Percentiles rank a stretch among this genome's conserved stretches.
Evolutionary conservation across 2,113 vertebrate genomes (phyloP).

Genomic region (Ptychochromis oligacanthus): DNA sequence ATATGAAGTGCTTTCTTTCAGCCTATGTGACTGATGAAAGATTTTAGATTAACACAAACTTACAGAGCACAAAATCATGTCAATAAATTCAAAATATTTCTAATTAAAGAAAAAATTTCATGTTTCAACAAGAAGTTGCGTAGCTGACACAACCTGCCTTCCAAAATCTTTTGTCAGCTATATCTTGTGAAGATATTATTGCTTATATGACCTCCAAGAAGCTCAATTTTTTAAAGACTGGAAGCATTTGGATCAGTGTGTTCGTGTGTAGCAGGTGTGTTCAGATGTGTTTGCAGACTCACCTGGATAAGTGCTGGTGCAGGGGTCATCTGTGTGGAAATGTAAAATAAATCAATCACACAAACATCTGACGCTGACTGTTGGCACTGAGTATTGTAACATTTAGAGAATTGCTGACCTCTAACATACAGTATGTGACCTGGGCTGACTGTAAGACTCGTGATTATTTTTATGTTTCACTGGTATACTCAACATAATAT

Average conservation of each 20-base stretch:
- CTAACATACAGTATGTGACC: neutral
- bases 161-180: too few species aligned
- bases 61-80: too few species aligned
- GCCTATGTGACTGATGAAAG: too few species aligned
- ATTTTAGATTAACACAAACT: too few species aligned
- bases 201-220: too few species aligned
- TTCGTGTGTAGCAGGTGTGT: neutral
- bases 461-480: neutral
- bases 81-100: too few species aligned
- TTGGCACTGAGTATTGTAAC: neutral
- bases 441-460: neutral
- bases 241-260: neutral
- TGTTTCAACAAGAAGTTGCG: too few species aligned
- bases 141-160: too few species aligned
- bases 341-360: neutral
- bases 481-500: rapidly evolving
- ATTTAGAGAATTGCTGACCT: neutral
- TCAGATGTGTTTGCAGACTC: slow-evolving; percentile 4
- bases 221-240: neutral
- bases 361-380: neutral
- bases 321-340: neutral
- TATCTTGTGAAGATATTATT: too few species aligned
- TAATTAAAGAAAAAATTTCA: too few species aligned
- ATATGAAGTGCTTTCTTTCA: too few species aligned
- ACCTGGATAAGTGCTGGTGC: slow-evolving; percentile 22